A percentile compares a stretch with the other conserved stretches of the same genome.
Conservation (phyloP, 2,888 invertebrate genomes). For the Gymnoscelis rufifasciata region DNA sequence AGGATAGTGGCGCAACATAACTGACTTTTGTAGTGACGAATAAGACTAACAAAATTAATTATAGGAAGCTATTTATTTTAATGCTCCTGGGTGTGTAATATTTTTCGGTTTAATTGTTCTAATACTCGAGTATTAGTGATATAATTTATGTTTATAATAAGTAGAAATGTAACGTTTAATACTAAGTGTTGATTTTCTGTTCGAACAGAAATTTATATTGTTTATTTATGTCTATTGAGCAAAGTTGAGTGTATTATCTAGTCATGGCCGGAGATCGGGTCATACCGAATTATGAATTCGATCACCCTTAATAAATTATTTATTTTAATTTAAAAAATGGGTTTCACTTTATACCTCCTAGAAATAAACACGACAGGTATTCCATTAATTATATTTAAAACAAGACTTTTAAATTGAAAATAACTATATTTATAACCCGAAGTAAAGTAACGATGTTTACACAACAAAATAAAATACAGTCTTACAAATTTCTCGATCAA, state of each 20-base stretch:
- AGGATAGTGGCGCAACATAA: conserved; percentile 53
- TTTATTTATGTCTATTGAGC: conserved; percentile 65
- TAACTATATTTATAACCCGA: conserved; percentile 76
- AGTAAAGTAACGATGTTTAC: conserved; percentile 71
- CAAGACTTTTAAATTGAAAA: conserved; percentile 25
- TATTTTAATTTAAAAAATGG: conserved; percentile 64
- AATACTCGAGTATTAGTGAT: conserved; percentile 78
- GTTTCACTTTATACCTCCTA: neutral
- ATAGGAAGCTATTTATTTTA: conserved; percentile 60
- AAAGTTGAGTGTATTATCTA: conserved; percentile 77
- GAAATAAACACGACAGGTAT: neutral
- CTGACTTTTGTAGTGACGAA: conserved; percentile 58
- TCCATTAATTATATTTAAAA: conserved; percentile 6
- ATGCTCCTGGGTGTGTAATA: conserved; percentile 68
- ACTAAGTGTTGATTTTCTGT: conserved; percentile 76
- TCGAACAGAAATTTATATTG: conserved; percentile 68
- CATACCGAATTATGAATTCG: conserved; percentile 61
- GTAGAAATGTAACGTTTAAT: conserved; percentile 71
- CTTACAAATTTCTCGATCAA: conserved; percentile 76
- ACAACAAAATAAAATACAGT: conserved; percentile 77
- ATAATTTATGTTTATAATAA: conserved; percentile 73
- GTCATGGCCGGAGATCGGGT: conserved; percentile 76
- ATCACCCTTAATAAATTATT: conserved; percentile 72
- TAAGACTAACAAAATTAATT: conserved; percentile 73
- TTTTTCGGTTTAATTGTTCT: conserved; percentile 74